These are phyloP conservation scores for Catharus minimus DNA, from an alignment of 2,113 vertebrate genomes.

Conservation along the genomic window DNA sequence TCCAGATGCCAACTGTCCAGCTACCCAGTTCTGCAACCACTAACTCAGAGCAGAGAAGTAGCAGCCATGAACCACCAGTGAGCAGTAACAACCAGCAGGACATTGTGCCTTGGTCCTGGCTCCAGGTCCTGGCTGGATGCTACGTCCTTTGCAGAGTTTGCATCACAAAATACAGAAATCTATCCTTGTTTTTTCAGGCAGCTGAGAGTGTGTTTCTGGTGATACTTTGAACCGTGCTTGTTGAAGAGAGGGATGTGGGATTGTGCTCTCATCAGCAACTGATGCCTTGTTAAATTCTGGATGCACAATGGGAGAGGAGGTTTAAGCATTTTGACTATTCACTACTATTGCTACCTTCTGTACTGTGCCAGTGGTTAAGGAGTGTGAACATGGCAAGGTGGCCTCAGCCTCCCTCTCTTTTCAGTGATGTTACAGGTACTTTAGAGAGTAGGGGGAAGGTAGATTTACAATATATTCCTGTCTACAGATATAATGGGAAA, in stretches of 20 bases:
- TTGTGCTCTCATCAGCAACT: background rate
- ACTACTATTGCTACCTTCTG: background rate
- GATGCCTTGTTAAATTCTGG: background rate
- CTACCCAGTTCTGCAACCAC: background rate
- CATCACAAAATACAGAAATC: background rate
- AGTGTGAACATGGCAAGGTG: background rate
- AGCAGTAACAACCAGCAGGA: background rate
- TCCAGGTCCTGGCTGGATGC: background rate
- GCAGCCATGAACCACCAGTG: background rate
- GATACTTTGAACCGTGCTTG: background rate
- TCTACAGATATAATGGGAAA: background rate
- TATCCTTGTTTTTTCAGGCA: background rate
- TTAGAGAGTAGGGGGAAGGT: background rate
- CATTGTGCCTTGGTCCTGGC: background rate
- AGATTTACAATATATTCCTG: background rate
- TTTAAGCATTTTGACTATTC: background rate
- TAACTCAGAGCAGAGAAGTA: background rate
- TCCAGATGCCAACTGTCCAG: background rate
- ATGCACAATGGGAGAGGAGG: background rate
- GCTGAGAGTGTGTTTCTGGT: rapidly evolving
- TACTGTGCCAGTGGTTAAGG: background rate
- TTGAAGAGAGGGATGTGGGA: background rate
- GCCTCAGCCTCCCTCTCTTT: background rate
- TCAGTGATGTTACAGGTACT: background rate
- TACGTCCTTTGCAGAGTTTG: background rate